Evolutionary conservation across 2,888 invertebrate species (phyloP).

Genomic region (Acanthosepion pharaonis): DNA sequence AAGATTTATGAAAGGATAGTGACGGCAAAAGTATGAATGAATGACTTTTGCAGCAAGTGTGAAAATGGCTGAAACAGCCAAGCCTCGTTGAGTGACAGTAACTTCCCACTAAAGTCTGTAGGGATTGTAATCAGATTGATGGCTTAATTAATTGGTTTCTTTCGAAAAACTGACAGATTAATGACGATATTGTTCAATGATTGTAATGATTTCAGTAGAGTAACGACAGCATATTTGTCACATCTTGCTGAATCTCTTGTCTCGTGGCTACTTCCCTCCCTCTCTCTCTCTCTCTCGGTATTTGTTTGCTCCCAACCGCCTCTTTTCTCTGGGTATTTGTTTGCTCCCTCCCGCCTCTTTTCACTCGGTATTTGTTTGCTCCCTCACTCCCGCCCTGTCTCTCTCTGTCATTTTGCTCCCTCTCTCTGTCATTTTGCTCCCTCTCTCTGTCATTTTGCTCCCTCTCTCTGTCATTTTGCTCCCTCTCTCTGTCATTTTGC

Average conservation of each 20-base stretch:
- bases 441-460: background rate
- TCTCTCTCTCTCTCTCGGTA: no score
- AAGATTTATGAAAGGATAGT: no score
- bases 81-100: background rate
- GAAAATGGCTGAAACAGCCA: background rate
- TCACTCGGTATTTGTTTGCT: no score
- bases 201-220: background rate
- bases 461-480: no score
- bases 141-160: background rate
- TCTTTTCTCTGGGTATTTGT: background rate
- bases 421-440: no score
- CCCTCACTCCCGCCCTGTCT: background rate
- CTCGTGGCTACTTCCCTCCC: no score
- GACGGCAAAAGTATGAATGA: no score
- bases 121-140: background rate
- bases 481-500: background rate
- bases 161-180: background rate
- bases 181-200: background rate
- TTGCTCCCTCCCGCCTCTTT: no score
- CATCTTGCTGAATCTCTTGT: no score
- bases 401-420: background rate
- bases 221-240: background rate
- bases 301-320: no score
- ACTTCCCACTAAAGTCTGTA: background rate
- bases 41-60: background rate